Base-by-base conservation (phyloP, 2,888 invertebrate genomes). In the Eucriotettix oculatus region DNA sequence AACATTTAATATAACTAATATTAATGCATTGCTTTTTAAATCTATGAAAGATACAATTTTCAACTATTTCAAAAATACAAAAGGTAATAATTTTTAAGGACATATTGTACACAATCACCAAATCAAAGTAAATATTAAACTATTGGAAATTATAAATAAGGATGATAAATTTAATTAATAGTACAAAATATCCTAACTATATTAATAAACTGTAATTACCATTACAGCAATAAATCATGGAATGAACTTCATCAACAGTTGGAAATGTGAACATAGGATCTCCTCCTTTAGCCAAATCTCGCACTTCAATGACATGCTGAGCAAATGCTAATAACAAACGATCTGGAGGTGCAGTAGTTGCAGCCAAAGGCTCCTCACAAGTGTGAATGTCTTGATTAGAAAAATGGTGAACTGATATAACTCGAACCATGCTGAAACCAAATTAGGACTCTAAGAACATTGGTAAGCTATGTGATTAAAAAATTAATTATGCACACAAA, bases 181-280 rank as follows among this genome's bases (percentile, higher is more conserved):
- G 48, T 14, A 48, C 14, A 14, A 44, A 12, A 14, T 9, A 48
- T 5, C 12, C 2, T 48, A 5, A 48, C 9, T 48, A 48, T 48
- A 29, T 7, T 29, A 29, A 29, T 29, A 29, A 48, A 48, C 1
- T 12, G 48, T 2, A 65, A 67, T 70, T 72, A 79, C 87, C 87
- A 67, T 81, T 78, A 59, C 77, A 71, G 66, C 86, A 86, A 68
- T 86, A 84, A 0, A 81, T 72, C 57, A 88, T 76, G 68, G 82
- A 80, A 56, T 79, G 76, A 9, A 85, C 85, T 67, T 83, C 79
- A 65, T 87, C 87, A 1, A 87, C 86, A 0, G 87, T 87, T 1
- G 86, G 84, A 68, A 88, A 83, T 1, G 80, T 78, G 65, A 83
- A 81, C n/a, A 77, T 68, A 9, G 80, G 70, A 58, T 72, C 71